Percentiles rank a stretch among this genome's conserved stretches.
phyloP scores from a whole-genome alignment of 2,797 vertebrate genomes.

The Tinamus major region DNA sequence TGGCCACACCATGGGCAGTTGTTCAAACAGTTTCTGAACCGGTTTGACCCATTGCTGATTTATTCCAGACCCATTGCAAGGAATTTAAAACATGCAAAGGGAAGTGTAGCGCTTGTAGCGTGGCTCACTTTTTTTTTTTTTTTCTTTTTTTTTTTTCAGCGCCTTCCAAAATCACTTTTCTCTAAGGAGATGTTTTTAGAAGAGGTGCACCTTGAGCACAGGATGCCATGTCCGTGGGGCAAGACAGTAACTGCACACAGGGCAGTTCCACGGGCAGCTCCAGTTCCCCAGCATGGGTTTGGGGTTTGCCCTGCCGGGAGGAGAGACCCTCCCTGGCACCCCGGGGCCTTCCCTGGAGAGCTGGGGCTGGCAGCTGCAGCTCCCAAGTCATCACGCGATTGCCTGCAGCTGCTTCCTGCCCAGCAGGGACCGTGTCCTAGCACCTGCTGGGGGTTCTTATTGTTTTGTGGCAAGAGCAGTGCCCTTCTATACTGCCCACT shows the following conservation, averaged over 20 bases:
- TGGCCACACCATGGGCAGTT: constrained; percentile 59
- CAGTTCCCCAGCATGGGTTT: not conserved
- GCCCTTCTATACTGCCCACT: not conserved
- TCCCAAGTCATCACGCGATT: rapidly evolving
- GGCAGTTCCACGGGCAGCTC: not conserved
- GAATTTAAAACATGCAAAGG: constrained; percentile 60
- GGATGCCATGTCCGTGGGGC: rapidly evolving
- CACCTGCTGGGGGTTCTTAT: not conserved
- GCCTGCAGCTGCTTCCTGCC: not conserved
- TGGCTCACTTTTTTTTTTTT: not conserved
- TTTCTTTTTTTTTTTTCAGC: constrained; percentile 20
- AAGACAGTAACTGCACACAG: not conserved
- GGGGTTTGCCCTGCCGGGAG: not conserved
- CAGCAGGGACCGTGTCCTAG: not conserved
- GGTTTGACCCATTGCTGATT: constrained; percentile 69
- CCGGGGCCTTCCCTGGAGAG: not conserved
- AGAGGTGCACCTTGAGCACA: not conserved
- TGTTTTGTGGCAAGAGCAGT: not conserved
- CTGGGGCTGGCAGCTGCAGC: not conserved
- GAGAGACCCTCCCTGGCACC: not conserved
- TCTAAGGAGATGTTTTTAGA: not conserved
- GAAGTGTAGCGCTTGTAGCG: not conserved
- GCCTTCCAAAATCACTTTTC: not conserved
- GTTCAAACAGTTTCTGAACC: constrained; percentile 75
- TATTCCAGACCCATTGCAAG: constrained; percentile 53